Evolutionary conservation across 2,888 invertebrate species (phyloP).

Genomic region (Ectemnius lituratus): DNA sequence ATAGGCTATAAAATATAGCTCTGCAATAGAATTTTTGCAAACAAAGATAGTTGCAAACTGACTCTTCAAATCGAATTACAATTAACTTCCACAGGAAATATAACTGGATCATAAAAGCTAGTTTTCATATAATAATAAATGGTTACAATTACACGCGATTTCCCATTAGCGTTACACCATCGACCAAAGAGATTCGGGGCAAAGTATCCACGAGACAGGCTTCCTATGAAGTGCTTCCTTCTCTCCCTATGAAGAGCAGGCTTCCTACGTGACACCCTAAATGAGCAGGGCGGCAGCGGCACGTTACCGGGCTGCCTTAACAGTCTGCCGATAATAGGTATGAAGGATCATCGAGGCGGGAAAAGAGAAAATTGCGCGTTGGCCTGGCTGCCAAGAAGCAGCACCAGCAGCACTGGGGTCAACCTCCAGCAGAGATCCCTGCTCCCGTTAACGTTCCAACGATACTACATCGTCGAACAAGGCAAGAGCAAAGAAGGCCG

Average conservation of each 20-base stretch:
- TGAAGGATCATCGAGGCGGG: slow-evolving; percentile 46
- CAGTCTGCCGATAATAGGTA: slow-evolving; percentile 51
- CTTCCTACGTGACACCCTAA: too few relatives aligned
- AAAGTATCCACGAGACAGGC: background rate
- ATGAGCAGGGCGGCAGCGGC: too few relatives aligned
- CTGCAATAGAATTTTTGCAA: too few relatives aligned
- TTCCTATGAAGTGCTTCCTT: background rate
- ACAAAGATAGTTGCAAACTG: too few relatives aligned
- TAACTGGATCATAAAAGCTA: too few relatives aligned
- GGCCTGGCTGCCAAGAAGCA: slow-evolving; percentile 64
- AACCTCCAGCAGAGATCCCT: slow-evolving; percentile 54
- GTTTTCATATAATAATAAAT: too few relatives aligned
- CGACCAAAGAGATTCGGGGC: background rate
- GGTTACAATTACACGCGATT: background rate
- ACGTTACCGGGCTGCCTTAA: slow-evolving; percentile 33
- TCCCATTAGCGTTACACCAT: background rate
- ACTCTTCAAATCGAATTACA: too few relatives aligned
- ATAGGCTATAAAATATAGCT: too few relatives aligned
- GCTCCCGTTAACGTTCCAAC: slow-evolving; percentile 56
- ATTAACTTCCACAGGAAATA: too few relatives aligned
- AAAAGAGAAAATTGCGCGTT: slow-evolving; percentile 57
- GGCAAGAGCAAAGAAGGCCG: slow-evolving; percentile 17
- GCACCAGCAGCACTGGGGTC: slow-evolving; percentile 42
- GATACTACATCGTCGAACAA: slow-evolving; percentile 40
- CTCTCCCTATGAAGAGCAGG: background rate